Conservation (phyloP, 2,113 vertebrate genomes). For the Atrichornis clamosus region DNA sequence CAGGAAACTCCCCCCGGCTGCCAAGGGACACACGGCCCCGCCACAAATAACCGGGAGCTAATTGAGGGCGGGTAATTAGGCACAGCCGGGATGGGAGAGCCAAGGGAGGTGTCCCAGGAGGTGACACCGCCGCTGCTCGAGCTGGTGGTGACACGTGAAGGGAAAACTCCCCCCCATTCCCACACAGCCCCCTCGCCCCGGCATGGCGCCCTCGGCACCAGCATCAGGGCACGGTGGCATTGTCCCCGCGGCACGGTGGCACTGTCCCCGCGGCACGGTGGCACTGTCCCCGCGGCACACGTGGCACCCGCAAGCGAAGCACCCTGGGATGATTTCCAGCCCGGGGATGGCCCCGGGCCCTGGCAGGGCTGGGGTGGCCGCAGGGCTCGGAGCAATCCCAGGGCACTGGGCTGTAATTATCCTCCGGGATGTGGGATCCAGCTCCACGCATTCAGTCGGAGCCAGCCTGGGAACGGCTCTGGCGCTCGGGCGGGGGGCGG, state of each 20-base stretch:
- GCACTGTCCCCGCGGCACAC: not conserved
- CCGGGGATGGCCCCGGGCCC: not conserved
- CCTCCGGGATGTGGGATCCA: not conserved
- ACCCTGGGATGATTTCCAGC: fast-evolving
- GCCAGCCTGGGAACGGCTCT: not conserved
- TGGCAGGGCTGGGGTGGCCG: not conserved
- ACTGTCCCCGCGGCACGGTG: not conserved
- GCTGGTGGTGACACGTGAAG: not conserved
- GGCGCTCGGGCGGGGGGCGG: fast-evolving
- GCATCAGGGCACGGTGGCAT: not conserved
- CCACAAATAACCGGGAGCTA: not conserved
- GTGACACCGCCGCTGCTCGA: not conserved
- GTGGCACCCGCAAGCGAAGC: not conserved
- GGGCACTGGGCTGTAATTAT: not conserved
- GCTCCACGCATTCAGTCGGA: fast-evolving
- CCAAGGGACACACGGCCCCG: not conserved
- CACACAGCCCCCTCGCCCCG: not conserved
- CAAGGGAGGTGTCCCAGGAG: not conserved
- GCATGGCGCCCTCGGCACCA: not conserved
- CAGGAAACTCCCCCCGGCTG: not conserved
- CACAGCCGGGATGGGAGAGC: not conserved
- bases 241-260: not conserved
- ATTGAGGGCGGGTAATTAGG: not conserved
- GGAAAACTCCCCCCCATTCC: fast-evolving
- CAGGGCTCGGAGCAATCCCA: not conserved